These are phyloP conservation scores for Poeciliopsis infans DNA, from an alignment of 2,797 vertebrate species.

Conservation along the genomic window DNA sequence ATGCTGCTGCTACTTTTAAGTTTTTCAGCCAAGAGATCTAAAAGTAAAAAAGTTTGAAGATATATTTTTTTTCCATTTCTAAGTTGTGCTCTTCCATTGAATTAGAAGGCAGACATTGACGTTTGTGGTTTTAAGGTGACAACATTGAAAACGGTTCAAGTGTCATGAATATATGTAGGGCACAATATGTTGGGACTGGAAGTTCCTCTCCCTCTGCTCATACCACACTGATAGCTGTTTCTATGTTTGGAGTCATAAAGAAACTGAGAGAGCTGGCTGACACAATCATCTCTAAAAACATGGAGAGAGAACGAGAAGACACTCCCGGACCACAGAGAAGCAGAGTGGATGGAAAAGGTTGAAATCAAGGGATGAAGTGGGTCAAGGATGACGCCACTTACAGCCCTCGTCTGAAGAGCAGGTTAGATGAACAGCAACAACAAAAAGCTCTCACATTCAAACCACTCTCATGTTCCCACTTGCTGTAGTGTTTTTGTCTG, in stretches of 20 bases:
- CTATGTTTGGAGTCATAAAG: neutral
- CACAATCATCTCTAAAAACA: slow-evolving; percentile 47
- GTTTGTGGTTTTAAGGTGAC: neutral
- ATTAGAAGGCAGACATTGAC: neutral
- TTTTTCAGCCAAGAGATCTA: no score
- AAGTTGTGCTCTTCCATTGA: neutral
- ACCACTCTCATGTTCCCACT: slow-evolving; percentile 29
- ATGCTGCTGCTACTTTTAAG: neutral
- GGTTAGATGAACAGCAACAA: slow-evolving; percentile 41
- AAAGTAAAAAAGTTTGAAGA: neutral
- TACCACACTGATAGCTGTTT: neutral
- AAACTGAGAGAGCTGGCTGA: slow-evolving; percentile 39
- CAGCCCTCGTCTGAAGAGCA: slow-evolving; percentile 70
- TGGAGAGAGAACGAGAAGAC: slow-evolving; percentile 36
- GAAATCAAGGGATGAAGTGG: slow-evolving; percentile 56
- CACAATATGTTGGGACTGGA: slow-evolving; percentile 8
- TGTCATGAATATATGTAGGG: neutral
- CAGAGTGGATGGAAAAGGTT: slow-evolving; percentile 51
- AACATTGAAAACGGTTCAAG: neutral
- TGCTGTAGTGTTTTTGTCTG: slow-evolving; percentile 11
- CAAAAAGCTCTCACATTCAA: slow-evolving; percentile 53
- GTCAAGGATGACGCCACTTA: slow-evolving; percentile 53
- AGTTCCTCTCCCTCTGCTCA: neutral
- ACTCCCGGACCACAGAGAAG: slow-evolving; percentile 37
- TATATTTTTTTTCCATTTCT: neutral